phyloP scores from a whole-genome alignment of 2,888 invertebrate species.

The Callimorpha dominula region DNA sequence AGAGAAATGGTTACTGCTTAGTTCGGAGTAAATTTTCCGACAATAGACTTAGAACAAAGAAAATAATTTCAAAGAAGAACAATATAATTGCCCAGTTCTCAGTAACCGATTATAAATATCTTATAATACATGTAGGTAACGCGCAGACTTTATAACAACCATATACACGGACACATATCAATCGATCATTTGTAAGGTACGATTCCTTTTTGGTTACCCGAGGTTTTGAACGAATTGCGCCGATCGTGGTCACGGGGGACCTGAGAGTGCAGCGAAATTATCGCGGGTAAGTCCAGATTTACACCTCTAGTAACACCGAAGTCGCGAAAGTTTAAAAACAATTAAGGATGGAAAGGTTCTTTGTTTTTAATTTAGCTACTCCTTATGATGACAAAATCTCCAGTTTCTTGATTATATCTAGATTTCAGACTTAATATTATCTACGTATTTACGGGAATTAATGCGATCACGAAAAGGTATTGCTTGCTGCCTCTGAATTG shows the following conservation, averaged over 20 bases:
- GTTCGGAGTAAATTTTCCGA: background rate
- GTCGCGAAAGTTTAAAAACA: background rate
- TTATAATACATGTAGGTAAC: too few species aligned
- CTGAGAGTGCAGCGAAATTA: background rate
- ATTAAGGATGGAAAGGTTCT: background rate
- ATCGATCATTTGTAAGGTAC: background rate
- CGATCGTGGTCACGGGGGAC: background rate
- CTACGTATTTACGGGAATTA: too few species aligned
- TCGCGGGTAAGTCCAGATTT: background rate
- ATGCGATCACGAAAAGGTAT: too few species aligned
- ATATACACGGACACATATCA: too few species aligned
- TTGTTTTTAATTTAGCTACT: background rate
- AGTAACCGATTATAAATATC: background rate
- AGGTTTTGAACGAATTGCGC: background rate
- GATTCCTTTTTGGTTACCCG: background rate
- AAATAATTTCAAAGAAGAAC: background rate
- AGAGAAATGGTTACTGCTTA: background rate
- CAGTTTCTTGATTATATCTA: too few species aligned
- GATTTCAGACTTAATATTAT: too few species aligned
- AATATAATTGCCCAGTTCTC: background rate
- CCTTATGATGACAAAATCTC: background rate
- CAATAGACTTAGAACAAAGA: background rate
- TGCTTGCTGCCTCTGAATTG: too few species aligned
- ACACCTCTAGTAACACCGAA: background rate
- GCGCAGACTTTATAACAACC: too few species aligned